phyloP scores from a whole-genome alignment of 2,888 invertebrate species.

The Melieria picta region DNA sequence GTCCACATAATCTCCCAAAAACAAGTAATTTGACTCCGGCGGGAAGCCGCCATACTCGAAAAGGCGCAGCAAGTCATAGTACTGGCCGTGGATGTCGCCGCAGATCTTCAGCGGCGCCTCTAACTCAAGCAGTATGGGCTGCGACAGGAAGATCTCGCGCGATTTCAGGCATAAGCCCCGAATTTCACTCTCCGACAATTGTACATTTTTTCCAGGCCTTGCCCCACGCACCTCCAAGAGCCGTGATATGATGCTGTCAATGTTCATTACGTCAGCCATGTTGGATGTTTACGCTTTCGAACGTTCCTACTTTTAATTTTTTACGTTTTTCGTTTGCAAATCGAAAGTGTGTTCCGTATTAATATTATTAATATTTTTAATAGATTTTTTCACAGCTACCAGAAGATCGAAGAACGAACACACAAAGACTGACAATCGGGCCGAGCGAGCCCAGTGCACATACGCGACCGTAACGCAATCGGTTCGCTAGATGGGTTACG shows the following conservation, averaged over 20 bases:
- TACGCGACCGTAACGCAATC: slow-evolving; percentile 45
- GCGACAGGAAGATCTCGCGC: slow-evolving; percentile 97
- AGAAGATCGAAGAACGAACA: slow-evolving; percentile 50
- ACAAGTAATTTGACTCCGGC: slow-evolving; percentile 98
- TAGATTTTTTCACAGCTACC: slow-evolving; percentile 53
- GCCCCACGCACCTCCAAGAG: slow-evolving; percentile 85
- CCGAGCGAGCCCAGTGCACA: slow-evolving; percentile 47
- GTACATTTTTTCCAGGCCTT: slow-evolving; percentile 99
- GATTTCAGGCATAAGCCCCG: slow-evolving; percentile 97
- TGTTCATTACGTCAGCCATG: slow-evolving; percentile 64
- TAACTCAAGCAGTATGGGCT: slow-evolving; percentile 96
- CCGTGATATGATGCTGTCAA: slow-evolving; percentile 64
- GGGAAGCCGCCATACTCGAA: slow-evolving; percentile 99
- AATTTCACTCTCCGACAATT: slow-evolving; percentile 98
- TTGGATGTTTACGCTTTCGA: slow-evolving; percentile 52
- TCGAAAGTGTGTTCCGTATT: slow-evolving; percentile 45
- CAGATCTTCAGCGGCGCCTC: slow-evolving; percentile 99
- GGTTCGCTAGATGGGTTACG: slow-evolving; percentile 16
- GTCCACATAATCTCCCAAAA: slow-evolving; percentile 98
- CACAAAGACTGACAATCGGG: slow-evolving; percentile 58
- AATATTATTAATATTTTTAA: slow-evolving; percentile 54
- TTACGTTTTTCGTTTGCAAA: slow-evolving; percentile 32
- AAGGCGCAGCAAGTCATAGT: slow-evolving; percentile 95
- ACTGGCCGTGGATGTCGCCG: slow-evolving; percentile 98
- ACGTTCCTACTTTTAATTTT: slow-evolving; percentile 39